phyloP scores from a whole-genome alignment of 2,888 invertebrate species.

The Dione juno region DNA sequence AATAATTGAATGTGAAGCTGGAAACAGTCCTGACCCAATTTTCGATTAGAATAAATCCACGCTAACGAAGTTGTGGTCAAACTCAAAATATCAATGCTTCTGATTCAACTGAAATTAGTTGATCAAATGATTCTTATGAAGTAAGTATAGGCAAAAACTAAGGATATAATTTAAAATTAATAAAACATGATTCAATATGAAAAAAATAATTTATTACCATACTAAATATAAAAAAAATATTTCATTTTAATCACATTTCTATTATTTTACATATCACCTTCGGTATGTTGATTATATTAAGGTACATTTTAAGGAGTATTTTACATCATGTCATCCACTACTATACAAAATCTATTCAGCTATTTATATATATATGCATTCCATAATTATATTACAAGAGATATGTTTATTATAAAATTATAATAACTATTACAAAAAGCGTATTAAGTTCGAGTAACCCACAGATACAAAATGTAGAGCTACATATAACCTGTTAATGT shows the following conservation, averaged over 20 bases:
- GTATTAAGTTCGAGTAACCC: slow-evolving; percentile 18
- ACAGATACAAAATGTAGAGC: slow-evolving; percentile 10
- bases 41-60: too few relatives aligned
- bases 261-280: slow-evolving; percentile 40
- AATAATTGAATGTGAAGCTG: too few relatives aligned
- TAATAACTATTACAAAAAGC: slow-evolving; percentile 10
- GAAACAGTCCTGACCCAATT: too few relatives aligned
- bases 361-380: slow-evolving; percentile 19
- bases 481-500: background rate
- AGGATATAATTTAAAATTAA: slow-evolving; percentile 1
- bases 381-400: slow-evolving; percentile 12
- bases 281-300: slow-evolving; percentile 30
- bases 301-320: slow-evolving; percentile 35
- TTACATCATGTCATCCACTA: slow-evolving; percentile 2
- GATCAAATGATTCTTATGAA: too few relatives aligned
- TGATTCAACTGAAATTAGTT: too few relatives aligned
- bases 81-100: too few relatives aligned
- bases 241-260: slow-evolving; percentile 46
- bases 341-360: slow-evolving; percentile 1
- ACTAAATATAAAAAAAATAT: slow-evolving; percentile 51
- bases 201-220: slow-evolving; percentile 52
- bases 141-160: too few relatives aligned
- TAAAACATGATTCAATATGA: slow-evolving; percentile 46
- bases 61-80: too few relatives aligned
- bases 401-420: slow-evolving; percentile 24